Evolutionary conservation across 1,140 invertebrate genomes (phyloP).

Genomic region (Latrodectus geometricus): DNA sequence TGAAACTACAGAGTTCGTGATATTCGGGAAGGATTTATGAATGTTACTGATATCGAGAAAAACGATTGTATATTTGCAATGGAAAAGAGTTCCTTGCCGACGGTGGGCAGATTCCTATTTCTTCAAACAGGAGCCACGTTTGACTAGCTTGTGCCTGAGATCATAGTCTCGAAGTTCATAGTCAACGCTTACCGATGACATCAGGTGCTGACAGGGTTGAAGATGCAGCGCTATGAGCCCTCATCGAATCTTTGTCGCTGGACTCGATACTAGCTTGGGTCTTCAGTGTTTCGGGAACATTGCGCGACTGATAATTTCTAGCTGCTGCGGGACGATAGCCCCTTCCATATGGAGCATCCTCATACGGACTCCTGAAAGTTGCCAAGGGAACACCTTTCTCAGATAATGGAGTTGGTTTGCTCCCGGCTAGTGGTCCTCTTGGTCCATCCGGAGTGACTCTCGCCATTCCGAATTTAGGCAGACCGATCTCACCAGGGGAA

Average conservation of each 20-base stretch:
- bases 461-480: conserved; percentile 45
- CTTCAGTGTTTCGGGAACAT: conserved; percentile 4
- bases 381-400: conserved; percentile 14
- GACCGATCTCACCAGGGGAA: conserved; percentile 21
- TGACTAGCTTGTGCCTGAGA: conserved; percentile 18
- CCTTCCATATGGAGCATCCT: not conserved
- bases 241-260: conserved; percentile 36
- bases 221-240: conserved; percentile 73
- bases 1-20: not conserved
- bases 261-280: conserved; percentile 25
- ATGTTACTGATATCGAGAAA: not conserved
- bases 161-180: not conserved
- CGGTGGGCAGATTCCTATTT: not conserved
- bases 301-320: not conserved
- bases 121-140: not conserved
- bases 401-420: not conserved
- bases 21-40: not conserved
- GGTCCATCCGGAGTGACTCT: conserved; percentile 31
- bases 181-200: conserved; percentile 73
- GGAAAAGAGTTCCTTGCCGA: not conserved
- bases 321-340: not conserved
- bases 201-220: conserved; percentile 85
- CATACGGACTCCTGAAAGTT: conserved; percentile 21
- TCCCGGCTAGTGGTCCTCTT: conserved; percentile 3
- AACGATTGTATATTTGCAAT: not conserved